Percentiles rank a stretch among this genome's conserved stretches.
These are phyloP conservation scores for Metellina segmentata DNA, from an alignment of 2,888 invertebrate species.

Conservation along the genomic window DNA sequence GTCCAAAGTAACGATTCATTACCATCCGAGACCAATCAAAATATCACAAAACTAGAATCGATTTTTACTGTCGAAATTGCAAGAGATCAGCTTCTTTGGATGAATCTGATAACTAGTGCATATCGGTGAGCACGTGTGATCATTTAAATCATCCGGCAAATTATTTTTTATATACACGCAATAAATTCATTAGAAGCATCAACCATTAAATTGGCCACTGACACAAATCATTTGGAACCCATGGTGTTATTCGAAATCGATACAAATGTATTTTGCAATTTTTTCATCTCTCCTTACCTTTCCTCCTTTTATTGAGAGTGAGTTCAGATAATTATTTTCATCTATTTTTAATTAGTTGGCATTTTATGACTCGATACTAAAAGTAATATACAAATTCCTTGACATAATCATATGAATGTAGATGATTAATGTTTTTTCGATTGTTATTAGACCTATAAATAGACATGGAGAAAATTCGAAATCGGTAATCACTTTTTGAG, in stretches of 20 bases:
- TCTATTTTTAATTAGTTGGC: too few relatives aligned
- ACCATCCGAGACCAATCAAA: not conserved
- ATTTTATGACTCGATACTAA: too few relatives aligned
- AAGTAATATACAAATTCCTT: too few relatives aligned
- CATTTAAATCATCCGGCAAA: not conserved
- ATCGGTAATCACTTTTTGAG: too few relatives aligned
- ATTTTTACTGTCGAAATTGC: not conserved
- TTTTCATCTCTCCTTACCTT: not conserved
- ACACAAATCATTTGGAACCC: not conserved
- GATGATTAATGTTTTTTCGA: too few relatives aligned
- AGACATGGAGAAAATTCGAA: too few relatives aligned
- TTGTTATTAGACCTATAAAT: too few relatives aligned
- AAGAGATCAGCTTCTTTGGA: not conserved
- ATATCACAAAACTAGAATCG: not conserved
- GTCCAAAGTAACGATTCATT: not conserved
- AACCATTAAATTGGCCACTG: not conserved
- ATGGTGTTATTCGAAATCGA: conserved; percentile 12
- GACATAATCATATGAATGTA: too few relatives aligned
- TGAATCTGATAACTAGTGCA: not conserved
- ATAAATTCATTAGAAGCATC: conserved; percentile 9
- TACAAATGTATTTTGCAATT: not conserved
- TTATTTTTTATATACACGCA: conserved; percentile 21
- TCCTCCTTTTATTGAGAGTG: too few relatives aligned
- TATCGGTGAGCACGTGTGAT: not conserved
- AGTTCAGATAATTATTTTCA: too few relatives aligned